Evolutionary conservation across 2,888 invertebrate species (phyloP).

Genomic region (Papilio protenor): DNA sequence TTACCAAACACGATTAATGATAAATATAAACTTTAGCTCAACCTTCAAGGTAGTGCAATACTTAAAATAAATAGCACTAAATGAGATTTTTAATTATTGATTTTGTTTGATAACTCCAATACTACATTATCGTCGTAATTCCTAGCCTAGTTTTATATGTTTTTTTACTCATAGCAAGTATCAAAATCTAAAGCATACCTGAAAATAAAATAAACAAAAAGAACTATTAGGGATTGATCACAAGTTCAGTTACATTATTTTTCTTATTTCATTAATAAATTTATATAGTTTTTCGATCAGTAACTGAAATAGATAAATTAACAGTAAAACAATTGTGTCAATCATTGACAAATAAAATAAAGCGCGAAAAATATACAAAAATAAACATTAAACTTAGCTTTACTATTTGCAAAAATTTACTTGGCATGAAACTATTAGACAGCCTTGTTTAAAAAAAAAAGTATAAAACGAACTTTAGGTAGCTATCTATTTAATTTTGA

Average conservation of each 20-base stretch:
- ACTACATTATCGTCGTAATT: background rate
- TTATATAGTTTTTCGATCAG: slow-evolving; percentile 59
- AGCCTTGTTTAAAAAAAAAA: background rate
- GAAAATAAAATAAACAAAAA: slow-evolving; percentile 53
- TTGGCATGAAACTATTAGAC: background rate
- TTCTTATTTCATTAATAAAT: slow-evolving; percentile 55
- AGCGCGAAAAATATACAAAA: too few species aligned
- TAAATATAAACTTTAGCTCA: background rate
- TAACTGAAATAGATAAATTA: slow-evolving; percentile 52
- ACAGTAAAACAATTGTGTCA: slow-evolving; percentile 12
- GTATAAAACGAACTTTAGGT: too few species aligned
- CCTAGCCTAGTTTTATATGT: background rate
- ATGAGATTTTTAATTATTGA: background rate
- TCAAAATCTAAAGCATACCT: slow-evolving; percentile 52
- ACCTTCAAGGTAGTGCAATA: background rate
- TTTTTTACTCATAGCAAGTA: slow-evolving; percentile 21
- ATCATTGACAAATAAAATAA: slow-evolving; percentile 45
- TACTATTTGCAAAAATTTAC: too few species aligned
- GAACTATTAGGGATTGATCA: slow-evolving; percentile 47
- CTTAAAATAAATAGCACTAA: background rate
- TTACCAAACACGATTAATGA: background rate
- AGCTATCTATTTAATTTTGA: too few species aligned
- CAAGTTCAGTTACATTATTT: slow-evolving; percentile 46
- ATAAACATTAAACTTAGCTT: too few species aligned
- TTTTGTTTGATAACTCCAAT: background rate